phyloP scores from a whole-genome alignment of 2,113 vertebrate genomes.

The Protomyctophum bolini region DNA sequence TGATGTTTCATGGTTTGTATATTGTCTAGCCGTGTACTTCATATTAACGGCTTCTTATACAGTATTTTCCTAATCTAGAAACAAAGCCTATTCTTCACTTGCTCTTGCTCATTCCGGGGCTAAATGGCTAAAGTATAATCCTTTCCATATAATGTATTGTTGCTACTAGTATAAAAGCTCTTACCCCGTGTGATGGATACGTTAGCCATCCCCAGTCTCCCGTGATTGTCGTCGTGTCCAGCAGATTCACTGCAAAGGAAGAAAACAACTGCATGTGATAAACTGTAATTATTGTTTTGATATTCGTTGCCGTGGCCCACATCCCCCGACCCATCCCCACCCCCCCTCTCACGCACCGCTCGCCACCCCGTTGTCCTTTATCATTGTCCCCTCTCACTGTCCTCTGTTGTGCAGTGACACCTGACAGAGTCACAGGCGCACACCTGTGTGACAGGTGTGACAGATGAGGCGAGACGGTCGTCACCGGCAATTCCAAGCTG shows the following conservation, averaged over 20 bases:
- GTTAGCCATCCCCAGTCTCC: conserved; percentile 98
- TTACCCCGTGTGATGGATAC: conserved; percentile 92
- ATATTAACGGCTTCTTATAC: no score
- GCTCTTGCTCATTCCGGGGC: no score
- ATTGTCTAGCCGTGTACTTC: no score
- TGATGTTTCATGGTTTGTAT: no score
- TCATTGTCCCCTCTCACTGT: conserved; percentile 13
- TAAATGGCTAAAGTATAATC: no score
- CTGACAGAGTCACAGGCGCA: conserved; percentile 14
- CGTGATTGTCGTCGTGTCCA: conserved; percentile 88
- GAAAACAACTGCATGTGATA: conserved; percentile 32
- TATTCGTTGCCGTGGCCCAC: no score
- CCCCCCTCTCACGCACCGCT: neutral
- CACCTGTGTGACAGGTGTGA: conserved; percentile 62
- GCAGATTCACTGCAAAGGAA: conserved; percentile 87
- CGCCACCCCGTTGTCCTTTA: conserved; percentile 9
- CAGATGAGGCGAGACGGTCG: conserved; percentile 57
- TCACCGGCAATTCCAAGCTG: conserved; percentile 34
- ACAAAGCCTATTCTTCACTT: no score
- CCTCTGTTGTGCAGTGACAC: conserved; percentile 28
- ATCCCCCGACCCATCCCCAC: neutral
- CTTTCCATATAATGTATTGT: no score
- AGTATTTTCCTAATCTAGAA: no score
- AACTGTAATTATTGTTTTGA: conserved; percentile 35
- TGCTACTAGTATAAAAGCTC: conserved; percentile 35